Evolutionary conservation across 1,140 invertebrate species (phyloP).

Genomic region (Drosophila elegans): DNA sequence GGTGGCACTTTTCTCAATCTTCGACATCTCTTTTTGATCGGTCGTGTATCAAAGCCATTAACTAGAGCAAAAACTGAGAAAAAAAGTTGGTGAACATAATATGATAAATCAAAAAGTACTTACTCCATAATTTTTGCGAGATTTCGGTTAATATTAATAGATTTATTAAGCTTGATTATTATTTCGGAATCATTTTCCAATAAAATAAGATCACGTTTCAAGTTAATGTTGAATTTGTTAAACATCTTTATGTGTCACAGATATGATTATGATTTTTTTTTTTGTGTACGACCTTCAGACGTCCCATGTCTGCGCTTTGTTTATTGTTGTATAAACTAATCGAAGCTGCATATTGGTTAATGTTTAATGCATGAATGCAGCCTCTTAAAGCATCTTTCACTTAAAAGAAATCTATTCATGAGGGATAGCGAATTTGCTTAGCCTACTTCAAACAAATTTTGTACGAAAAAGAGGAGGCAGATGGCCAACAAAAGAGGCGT

Average conservation of each 20-base stretch:
- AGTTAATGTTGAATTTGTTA: too few species aligned
- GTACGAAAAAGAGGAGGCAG: slow-evolving; percentile 1
- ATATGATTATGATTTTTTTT: slow-evolving; percentile 7
- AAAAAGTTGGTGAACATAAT: neutral
- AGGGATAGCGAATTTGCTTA: slow-evolving; percentile 64
- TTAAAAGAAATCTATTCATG: slow-evolving; percentile 58
- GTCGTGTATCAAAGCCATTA: slow-evolving; percentile 2
- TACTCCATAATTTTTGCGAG: too few species aligned
- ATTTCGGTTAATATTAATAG: too few species aligned
- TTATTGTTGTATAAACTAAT: slow-evolving; percentile 28
- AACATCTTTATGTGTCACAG: neutral
- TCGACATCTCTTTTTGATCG: slow-evolving; percentile 17
- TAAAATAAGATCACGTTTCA: too few species aligned
- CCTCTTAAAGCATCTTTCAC: slow-evolving; percentile 60
- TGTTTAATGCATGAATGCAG: slow-evolving; percentile 63
- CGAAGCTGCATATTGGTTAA: slow-evolving; percentile 28
- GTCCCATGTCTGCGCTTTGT: neutral
- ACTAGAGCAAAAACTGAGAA: neutral
- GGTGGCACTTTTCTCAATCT: slow-evolving; percentile 39
- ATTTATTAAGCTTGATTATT: too few species aligned
- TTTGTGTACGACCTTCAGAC: slow-evolving; percentile 13
- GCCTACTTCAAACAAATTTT: slow-evolving; percentile 54
- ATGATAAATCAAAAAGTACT: too few species aligned
- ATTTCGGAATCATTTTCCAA: too few species aligned
- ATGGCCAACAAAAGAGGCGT: slow-evolving; percentile 22